phyloP scores from a whole-genome alignment of 2,797 vertebrate genomes.

The Gorsachius magnificus region DNA sequence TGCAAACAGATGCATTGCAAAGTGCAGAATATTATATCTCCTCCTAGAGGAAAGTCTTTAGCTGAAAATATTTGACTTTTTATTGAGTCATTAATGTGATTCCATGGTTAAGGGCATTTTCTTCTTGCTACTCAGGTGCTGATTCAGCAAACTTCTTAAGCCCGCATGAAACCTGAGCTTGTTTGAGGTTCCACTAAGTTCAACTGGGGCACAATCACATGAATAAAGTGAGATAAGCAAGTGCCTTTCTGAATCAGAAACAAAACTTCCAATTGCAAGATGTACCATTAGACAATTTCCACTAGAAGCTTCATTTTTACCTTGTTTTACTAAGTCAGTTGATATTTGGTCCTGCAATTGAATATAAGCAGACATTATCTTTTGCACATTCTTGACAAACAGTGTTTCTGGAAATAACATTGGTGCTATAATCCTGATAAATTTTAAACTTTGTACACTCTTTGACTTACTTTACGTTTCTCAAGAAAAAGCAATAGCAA shows the following conservation, averaged over 20 bases:
- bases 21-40: not conserved
- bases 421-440: not conserved
- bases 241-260: not conserved
- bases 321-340: not conserved
- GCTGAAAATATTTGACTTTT: not conserved
- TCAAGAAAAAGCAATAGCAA: not conserved
- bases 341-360: not conserved
- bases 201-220: not conserved
- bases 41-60: not conserved
- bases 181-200: constrained; percentile 1
- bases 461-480: not conserved
- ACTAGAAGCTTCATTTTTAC: not conserved
- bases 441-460: not conserved
- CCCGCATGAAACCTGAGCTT: not conserved
- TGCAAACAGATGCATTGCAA: not conserved
- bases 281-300: not conserved
- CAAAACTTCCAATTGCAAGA: not conserved
- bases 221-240: not conserved
- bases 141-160: constrained; percentile 17
- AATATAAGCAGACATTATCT: not conserved
- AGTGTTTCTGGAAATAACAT: not conserved
- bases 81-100: not conserved
- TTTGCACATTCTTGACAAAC: not conserved
- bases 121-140: not conserved
- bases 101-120: not conserved